phyloP scores from a whole-genome alignment of 2,113 vertebrate species.

The Oncorhynchus nerka region DNA sequence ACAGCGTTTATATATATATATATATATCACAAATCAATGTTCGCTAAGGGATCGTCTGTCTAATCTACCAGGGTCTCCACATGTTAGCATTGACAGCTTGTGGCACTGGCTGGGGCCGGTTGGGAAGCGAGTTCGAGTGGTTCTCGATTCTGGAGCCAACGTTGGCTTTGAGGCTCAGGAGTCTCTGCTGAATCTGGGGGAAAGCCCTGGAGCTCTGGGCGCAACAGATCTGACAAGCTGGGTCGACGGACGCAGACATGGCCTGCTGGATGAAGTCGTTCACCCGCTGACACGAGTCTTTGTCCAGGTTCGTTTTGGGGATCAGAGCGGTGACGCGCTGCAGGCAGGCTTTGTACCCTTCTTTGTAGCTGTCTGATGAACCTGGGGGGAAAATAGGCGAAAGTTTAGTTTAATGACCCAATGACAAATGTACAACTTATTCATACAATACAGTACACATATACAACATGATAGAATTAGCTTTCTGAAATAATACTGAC shows the following conservation, averaged over 20 bases:
- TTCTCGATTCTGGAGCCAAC: conserved; percentile 41
- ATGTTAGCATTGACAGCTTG: conserved; percentile 18
- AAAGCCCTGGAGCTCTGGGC: conserved; percentile 49
- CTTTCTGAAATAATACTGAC: conserved; percentile 59
- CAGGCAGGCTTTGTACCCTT: conserved; percentile 83
- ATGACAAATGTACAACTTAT: not conserved
- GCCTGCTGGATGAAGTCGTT: conserved; percentile 73
- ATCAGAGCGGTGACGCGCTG: conserved; percentile 76
- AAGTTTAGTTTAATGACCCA: conserved; percentile 16
- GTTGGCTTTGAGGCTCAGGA: conserved; percentile 62
- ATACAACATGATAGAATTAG: not conserved
- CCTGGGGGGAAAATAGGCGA: not conserved
- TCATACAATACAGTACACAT: not conserved
- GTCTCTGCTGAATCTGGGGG: conserved; percentile 62
- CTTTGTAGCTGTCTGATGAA: conserved; percentile 64
- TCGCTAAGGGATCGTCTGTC: conserved; percentile 16
- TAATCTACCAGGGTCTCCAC: conserved; percentile 85
- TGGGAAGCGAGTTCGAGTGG: conserved; percentile 8
- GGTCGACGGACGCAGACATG: conserved; percentile 30
- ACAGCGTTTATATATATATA: conserved; percentile 1
- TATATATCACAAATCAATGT: conserved; percentile 36
- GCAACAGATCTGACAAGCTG: conserved; percentile 63
- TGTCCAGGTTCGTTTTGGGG: conserved; percentile 68
- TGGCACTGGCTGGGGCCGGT: not conserved
- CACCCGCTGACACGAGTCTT: conserved; percentile 69